A percentile compares a stretch with the other conserved stretches of the same genome.
phyloP scores from a whole-genome alignment of 64 coral and sea anemone species.

The Astreopora myriophthalma region DNA sequence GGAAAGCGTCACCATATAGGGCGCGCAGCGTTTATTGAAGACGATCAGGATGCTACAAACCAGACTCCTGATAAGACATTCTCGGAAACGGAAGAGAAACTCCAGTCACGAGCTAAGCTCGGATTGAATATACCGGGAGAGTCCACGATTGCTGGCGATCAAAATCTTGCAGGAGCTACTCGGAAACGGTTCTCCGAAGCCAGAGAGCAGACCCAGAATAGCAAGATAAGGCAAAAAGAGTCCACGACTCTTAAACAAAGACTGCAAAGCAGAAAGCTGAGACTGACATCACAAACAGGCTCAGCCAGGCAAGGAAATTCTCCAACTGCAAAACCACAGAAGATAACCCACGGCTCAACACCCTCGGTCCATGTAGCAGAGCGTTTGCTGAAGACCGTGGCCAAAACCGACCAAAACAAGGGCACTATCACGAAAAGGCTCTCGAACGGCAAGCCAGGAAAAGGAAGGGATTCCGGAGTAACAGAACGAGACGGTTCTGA shows the following conservation, averaged over 20 bases:
- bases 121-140: not conserved
- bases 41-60: not conserved
- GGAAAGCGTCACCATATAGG: not conserved
- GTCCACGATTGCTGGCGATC: not conserved
- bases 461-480: not conserved
- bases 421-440: not conserved
- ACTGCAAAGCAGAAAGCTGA: not conserved
- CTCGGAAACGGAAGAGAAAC: not conserved
- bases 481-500: not conserved
- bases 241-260: not conserved
- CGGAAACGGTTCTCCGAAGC: not conserved
- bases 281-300: not conserved
- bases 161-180: not conserved
- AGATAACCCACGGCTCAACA: not conserved
- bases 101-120: not conserved
- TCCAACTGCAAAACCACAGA: not conserved
- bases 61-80: not conserved
- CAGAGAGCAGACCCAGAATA: not conserved
- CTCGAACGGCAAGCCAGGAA: not conserved
- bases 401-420: not conserved
- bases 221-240: not conserved
- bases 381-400: not conserved
- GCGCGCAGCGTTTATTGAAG: not conserved
- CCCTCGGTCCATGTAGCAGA: not conserved
- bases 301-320: not conserved